Conservation (phyloP, 1,140 invertebrate genomes). For the Drosophila chauvacae region DNA sequence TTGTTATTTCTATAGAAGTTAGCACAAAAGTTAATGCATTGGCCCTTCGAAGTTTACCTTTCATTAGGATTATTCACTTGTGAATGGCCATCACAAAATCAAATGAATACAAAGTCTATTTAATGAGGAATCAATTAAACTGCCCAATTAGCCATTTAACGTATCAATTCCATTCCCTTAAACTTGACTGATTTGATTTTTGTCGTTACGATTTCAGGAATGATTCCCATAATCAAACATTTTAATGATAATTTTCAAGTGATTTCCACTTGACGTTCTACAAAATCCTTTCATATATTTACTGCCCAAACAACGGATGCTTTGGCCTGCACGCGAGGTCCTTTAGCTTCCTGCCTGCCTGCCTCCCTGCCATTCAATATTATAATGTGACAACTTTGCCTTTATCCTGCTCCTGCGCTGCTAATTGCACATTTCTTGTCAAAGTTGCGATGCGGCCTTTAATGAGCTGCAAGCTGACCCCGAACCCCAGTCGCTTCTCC, state of each 20-base stretch:
- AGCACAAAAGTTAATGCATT: background rate
- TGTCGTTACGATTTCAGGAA: background rate
- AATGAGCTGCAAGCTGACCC: constrained; percentile 62
- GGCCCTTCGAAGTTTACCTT: background rate
- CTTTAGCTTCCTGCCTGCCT: constrained; percentile 17
- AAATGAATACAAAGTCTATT: background rate
- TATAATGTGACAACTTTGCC: constrained; percentile 74
- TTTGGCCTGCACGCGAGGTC: background rate
- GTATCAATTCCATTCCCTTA: background rate
- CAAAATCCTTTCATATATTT: constrained; percentile 1
- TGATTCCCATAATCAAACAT: background rate
- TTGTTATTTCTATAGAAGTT: background rate
- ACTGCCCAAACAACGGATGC: background rate
- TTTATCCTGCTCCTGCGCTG: constrained; percentile 25
- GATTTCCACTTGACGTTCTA: background rate
- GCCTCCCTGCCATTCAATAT: constrained; percentile 72
- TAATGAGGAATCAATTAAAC: background rate
- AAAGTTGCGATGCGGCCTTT: constrained; percentile 68
- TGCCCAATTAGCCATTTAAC: background rate
- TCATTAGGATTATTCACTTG: background rate
- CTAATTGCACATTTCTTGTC: constrained; percentile 78
- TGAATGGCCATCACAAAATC: background rate
- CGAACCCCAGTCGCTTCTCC: constrained; percentile 17
- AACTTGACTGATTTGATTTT: background rate
- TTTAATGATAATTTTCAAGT: constrained; percentile 9